Evolutionary conservation across 2,797 vertebrate species (phyloP).

Genomic region (Tangara arthus): DNA sequence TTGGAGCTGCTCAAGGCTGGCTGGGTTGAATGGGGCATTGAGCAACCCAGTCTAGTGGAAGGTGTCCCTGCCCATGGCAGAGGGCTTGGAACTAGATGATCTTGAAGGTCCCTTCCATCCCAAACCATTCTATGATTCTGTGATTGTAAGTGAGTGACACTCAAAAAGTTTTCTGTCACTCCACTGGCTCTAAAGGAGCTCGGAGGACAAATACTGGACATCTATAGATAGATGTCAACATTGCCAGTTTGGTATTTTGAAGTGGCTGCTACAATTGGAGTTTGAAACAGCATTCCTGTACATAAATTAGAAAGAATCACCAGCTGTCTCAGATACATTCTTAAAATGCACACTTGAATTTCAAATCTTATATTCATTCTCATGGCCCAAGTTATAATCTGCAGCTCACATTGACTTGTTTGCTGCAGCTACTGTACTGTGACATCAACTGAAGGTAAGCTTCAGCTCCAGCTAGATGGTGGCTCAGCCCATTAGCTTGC

Average conservation of each 20-base stretch:
- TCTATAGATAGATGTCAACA: background rate
- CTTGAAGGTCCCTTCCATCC: background rate
- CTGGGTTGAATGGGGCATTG: background rate
- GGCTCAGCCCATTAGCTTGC: constrained; percentile 50
- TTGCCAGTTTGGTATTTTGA: background rate
- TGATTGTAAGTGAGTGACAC: background rate
- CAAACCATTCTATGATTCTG: background rate
- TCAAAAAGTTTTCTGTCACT: background rate
- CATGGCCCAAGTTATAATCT: background rate
- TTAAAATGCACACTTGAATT: background rate
- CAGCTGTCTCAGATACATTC: background rate
- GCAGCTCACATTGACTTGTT: background rate
- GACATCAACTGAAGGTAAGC: constrained; percentile 16
- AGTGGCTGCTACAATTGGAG: background rate
- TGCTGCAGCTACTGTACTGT: constrained; percentile 23
- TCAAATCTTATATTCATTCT: background rate
- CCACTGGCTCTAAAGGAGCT: background rate
- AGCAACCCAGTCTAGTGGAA: fast-evolving
- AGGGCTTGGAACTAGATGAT: background rate
- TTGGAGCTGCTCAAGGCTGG: background rate
- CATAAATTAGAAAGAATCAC: background rate
- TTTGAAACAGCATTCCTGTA: background rate
- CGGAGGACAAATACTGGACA: background rate
- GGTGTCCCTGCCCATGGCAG: background rate
- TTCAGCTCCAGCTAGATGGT: background rate